Percentiles rank a stretch among this genome's conserved stretches.
Evolutionary conservation across 2,113 vertebrate genomes (phyloP).

Genomic region (Melanerpes aurifrons): DNA sequence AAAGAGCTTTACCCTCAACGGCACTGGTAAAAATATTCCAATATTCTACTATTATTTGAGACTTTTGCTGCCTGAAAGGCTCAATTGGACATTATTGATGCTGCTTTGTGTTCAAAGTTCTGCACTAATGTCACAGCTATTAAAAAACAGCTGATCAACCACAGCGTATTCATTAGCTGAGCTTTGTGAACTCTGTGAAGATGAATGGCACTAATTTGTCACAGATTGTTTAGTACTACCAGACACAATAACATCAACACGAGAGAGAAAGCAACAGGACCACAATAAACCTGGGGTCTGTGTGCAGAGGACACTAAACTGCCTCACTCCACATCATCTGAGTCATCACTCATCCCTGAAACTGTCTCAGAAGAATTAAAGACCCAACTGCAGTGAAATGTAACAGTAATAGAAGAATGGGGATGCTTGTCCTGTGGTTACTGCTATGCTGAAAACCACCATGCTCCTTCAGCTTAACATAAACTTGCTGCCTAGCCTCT

Average conservation of each 20-base stretch:
- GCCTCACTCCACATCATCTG: not conserved
- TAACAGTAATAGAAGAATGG: conserved; percentile 1
- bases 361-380: conserved; percentile 23
- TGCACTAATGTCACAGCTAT: not conserved
- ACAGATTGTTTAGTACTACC: not conserved
- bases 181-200: not conserved
- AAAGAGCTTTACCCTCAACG: not conserved
- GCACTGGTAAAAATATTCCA: not conserved
- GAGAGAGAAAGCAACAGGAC: not conserved
- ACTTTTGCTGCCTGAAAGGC: not conserved
- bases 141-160: not conserved
- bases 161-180: not conserved
- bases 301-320: not conserved
- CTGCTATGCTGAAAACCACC: not conserved
- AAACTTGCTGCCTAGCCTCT: not conserved
- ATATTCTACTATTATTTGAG: not conserved
- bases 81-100: not conserved
- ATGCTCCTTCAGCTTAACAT: not conserved
- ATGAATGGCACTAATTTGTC: not conserved
- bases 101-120: not conserved
- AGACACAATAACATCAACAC: not conserved
- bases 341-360: conserved; percentile 4
- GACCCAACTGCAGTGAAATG: not conserved
- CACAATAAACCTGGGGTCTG: not conserved
- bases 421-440: not conserved